Percentiles rank a stretch among this genome's conserved stretches.
phyloP scores from a whole-genome alignment of 2,797 vertebrate genomes.

The Florisuga fusca region DNA sequence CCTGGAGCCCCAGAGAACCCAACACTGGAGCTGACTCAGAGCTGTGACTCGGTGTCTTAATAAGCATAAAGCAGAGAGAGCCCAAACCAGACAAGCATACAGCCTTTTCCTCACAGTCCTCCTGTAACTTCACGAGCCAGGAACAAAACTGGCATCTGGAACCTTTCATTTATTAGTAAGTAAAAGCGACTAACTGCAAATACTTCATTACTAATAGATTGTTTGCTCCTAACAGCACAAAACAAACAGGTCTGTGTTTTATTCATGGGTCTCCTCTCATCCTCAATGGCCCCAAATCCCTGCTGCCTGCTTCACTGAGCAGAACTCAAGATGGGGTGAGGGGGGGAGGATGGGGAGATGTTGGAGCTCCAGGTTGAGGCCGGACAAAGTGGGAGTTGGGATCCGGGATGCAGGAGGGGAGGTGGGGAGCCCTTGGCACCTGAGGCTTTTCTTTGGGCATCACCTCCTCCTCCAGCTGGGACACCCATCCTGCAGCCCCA shows the following conservation, averaged over 20 bases:
- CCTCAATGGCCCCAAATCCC: background rate
- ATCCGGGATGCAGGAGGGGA: rapidly evolving
- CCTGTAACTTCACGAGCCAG: background rate
- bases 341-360: background rate
- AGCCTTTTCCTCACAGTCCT: background rate
- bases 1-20: background rate
- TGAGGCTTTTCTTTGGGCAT: background rate
- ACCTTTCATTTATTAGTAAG: conserved; percentile 32
- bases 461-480: background rate
- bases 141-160: background rate
- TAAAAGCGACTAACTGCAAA: conserved; percentile 31
- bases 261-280: conserved; percentile 39
- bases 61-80: background rate
- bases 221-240: background rate
- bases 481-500: background rate
- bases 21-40: background rate
- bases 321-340: rapidly evolving
- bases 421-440: background rate
- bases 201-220: conserved; percentile 61
- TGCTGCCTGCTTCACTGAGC: rapidly evolving
- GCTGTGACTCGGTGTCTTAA: background rate
- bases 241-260: conserved; percentile 52
- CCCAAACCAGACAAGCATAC: background rate
- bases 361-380: background rate
- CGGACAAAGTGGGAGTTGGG: background rate